These are phyloP conservation scores for Taeniopygia guttata DNA, from an alignment of 2,797 vertebrate genomes.

Conservation along the genomic window DNA sequence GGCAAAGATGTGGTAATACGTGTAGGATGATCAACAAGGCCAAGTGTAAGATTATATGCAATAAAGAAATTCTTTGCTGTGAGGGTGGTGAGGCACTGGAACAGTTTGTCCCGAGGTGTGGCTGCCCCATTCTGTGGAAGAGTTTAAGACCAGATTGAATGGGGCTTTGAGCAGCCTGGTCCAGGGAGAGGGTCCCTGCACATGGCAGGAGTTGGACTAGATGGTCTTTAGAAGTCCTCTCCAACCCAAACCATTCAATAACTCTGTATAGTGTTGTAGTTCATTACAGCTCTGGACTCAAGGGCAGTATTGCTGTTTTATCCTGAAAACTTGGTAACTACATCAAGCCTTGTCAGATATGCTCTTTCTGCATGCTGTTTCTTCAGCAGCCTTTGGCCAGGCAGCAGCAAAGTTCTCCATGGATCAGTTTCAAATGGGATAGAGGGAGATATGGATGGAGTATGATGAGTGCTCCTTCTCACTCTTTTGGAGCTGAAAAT, in stretches of 20 bases:
- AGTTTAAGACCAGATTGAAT: background rate
- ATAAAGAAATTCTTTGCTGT: background rate
- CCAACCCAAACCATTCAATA: rapidly evolving
- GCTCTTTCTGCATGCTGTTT: rapidly evolving
- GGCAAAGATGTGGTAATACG: background rate
- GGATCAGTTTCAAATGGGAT: background rate
- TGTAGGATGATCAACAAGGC: background rate
- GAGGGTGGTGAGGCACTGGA: background rate
- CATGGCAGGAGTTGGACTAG: rapidly evolving
- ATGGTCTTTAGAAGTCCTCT: background rate
- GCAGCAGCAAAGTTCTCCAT: background rate
- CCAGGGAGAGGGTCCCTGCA: background rate
- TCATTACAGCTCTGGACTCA: background rate
- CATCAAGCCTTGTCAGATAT: background rate
- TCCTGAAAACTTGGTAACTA: background rate
- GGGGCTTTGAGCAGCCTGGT: background rate
- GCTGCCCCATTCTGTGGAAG: background rate
- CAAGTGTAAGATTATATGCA: background rate
- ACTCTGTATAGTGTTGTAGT: background rate
- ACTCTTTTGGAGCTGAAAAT: background rate
- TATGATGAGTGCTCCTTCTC: background rate
- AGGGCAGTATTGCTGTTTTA: background rate
- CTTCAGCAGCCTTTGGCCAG: background rate
- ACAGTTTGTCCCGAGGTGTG: background rate
- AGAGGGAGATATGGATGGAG: background rate